A percentile compares a stretch with the other conserved stretches of the same genome.
Evolutionary conservation across 2,888 invertebrate genomes (phyloP).

Genomic region (Dyspetes luteomarginatus): DNA sequence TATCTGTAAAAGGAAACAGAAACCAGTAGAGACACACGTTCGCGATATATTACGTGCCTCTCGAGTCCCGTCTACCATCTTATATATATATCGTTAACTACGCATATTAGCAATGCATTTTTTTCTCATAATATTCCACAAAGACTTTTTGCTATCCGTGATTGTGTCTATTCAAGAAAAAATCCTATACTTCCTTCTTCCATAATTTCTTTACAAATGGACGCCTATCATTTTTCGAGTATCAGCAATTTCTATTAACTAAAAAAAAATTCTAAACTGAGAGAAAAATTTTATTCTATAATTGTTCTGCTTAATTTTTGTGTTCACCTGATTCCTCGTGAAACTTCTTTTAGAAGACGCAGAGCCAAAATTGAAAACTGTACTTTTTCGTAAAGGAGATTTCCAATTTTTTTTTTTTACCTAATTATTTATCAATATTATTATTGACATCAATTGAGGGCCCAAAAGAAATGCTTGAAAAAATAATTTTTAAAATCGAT

Average conservation of each 20-base stretch:
- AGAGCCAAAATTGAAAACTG: no score
- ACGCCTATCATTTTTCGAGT: not conserved
- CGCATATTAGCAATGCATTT: slow-evolving; percentile 4
- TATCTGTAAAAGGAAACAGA: slow-evolving; percentile 55
- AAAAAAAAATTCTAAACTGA: not conserved
- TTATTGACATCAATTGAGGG: no score
- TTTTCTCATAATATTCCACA: not conserved
- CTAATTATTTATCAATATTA: no score
- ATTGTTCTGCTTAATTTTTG: not conserved
- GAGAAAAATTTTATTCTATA: not conserved
- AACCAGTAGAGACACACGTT: slow-evolving; percentile 33
- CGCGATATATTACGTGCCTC: slow-evolving; percentile 3
- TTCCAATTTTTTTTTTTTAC: not conserved
- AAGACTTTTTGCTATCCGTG: not conserved
- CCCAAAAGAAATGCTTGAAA: not conserved
- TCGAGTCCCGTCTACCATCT: not conserved
- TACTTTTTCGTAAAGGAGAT: no score
- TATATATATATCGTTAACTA: slow-evolving; percentile 8
- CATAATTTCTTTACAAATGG: not conserved
- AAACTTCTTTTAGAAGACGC: no score
- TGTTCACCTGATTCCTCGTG: no score
- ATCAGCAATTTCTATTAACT: not conserved
- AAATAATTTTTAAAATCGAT: not conserved
- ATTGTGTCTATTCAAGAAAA: not conserved
- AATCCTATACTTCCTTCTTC: not conserved